Evolutionary conservation across 64 coral and sea anemone species (phyloP).

Genomic region (Montipora capricornis): DNA sequence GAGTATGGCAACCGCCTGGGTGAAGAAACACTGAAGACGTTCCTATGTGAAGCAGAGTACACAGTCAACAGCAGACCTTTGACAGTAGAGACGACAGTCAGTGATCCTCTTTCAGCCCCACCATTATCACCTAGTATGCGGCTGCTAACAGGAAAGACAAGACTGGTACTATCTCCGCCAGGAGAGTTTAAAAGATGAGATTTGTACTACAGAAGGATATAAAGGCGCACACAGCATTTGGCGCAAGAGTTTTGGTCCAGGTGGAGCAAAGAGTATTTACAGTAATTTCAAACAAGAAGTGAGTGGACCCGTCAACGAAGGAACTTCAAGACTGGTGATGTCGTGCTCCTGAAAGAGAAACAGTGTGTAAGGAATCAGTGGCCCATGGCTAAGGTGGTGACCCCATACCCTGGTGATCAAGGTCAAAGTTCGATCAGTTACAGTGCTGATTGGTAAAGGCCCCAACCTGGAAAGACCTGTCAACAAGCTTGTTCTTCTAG

Average conservation of each 20-base stretch:
- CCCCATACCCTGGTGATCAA: constrained; percentile 1
- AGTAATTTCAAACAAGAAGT: constrained; percentile 20
- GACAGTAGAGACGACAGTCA: constrained; percentile 49
- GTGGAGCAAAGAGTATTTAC: constrained; percentile 53
- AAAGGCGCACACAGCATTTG: constrained; percentile 46
- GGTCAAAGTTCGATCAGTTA: constrained; percentile 2
- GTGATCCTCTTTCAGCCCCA: neutral
- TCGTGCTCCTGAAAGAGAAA: constrained; percentile 18
- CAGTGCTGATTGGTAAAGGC: neutral
- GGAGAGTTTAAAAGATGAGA: constrained; percentile 13
- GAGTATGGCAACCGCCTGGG: constrained; percentile 10
- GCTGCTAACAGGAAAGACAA: constrained; percentile 37
- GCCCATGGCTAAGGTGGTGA: constrained; percentile 13
- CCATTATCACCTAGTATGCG: constrained; percentile 34
- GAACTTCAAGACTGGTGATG: constrained; percentile 17
- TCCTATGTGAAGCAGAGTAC: constrained; percentile 53
- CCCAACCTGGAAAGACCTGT: neutral
- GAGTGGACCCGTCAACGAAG: neutral
- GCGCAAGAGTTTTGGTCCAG: constrained; percentile 47
- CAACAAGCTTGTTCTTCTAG: neutral
- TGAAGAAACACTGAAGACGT: constrained; percentile 31
- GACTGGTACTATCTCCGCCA: constrained; percentile 1
- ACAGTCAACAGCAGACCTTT: constrained; percentile 57
- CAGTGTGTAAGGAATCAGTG: neutral
- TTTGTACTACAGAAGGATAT: constrained; percentile 21